Evolutionary conservation across 1,140 invertebrate genomes (phyloP).

Genomic region (Fopius arisanus): DNA sequence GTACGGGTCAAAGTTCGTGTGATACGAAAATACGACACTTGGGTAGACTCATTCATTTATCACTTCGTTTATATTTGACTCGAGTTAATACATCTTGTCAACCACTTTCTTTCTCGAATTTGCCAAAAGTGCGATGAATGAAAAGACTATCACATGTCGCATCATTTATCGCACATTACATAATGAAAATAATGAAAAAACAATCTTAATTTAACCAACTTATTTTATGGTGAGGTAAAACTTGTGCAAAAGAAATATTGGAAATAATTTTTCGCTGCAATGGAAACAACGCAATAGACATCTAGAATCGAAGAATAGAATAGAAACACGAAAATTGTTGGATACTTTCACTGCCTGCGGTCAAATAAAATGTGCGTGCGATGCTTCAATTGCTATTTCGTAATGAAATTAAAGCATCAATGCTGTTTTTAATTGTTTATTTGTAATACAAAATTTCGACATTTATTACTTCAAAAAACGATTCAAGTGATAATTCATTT

Average conservation of each 20-base stretch:
- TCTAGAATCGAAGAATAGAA: too few relatives aligned
- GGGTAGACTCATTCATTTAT: constrained; percentile 8
- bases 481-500: background rate
- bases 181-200: too few relatives aligned
- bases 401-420: background rate
- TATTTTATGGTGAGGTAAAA: background rate
- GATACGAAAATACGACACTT: constrained; percentile 2
- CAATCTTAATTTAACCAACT: too few relatives aligned
- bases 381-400: background rate
- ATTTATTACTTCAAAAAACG: background rate
- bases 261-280: background rate
- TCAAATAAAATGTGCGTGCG: background rate
- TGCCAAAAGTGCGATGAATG: background rate
- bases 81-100: background rate
- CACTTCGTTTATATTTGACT: background rate
- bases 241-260: background rate
- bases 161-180: too few relatives aligned
- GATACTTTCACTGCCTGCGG: constrained; percentile 6
- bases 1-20: constrained; percentile 23
- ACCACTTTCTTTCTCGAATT: background rate
- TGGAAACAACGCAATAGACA: too few relatives aligned
- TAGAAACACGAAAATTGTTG: constrained; percentile 1
- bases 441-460: constrained; percentile 4
- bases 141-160: too few relatives aligned
- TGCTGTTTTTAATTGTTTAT: background rate